phyloP scores from a whole-genome alignment of 1,140 invertebrate species.

The Conus betulinus region DNA sequence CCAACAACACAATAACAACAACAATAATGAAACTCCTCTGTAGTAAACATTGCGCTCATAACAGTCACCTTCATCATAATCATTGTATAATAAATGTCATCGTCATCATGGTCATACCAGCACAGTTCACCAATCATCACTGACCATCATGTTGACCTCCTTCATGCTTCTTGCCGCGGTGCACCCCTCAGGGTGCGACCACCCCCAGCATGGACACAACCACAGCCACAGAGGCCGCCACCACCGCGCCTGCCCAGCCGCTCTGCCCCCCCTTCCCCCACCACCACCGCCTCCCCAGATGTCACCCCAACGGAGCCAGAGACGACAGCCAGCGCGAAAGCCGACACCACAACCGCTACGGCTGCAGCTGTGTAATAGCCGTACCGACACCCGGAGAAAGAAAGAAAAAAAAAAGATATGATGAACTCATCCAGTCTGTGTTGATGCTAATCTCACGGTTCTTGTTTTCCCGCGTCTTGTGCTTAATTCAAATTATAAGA shows the following conservation, averaged over 20 bases:
- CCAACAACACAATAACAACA: no score
- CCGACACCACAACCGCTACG: neutral
- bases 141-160: neutral
- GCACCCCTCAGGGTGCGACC: neutral
- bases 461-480: neutral
- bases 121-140: neutral
- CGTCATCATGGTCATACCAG: neutral
- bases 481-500: neutral
- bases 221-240: neutral
- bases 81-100: neutral
- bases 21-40: no score
- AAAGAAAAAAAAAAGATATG: neutral
- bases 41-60: neutral
- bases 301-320: neutral
- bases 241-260: neutral
- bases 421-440: neutral
- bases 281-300: neutral
- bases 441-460: neutral
- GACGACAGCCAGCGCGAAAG: neutral
- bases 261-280: neutral
- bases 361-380: neutral
- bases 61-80: neutral
- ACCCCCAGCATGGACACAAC: neutral
- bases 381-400: neutral
- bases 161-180: no score